phyloP scores from a whole-genome alignment of 2,797 vertebrate species.

The Mastacembelus armatus region DNA sequence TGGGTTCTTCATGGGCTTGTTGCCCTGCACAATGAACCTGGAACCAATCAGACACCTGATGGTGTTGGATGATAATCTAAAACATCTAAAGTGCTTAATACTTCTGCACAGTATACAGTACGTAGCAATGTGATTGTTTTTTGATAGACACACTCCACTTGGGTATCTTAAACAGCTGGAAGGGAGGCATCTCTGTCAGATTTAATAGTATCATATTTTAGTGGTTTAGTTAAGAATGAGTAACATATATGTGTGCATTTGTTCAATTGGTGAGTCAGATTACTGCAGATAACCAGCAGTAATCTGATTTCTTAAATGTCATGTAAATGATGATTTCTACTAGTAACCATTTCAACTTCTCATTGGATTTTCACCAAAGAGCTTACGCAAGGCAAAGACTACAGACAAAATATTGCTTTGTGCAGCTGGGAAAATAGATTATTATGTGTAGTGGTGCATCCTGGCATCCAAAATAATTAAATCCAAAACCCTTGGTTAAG shows the following conservation, averaged over 20 bases:
- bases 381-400: conserved; percentile 6
- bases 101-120: too few species aligned
- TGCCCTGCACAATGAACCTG: too few species aligned
- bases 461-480: conserved; percentile 51
- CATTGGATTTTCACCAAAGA: conserved; percentile 7
- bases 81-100: too few species aligned
- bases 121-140: too few species aligned
- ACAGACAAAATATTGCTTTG: conserved; percentile 2
- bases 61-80: too few species aligned
- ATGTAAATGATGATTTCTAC: conserved; percentile 2
- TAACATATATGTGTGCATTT: conserved; percentile 14
- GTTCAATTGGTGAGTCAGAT: conserved; percentile 9
- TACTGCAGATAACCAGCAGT: neutral
- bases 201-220: conserved; percentile 54
- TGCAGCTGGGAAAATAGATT: conserved; percentile 37
- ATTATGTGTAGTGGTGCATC: conserved; percentile 26
- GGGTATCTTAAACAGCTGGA: conserved; percentile 56
- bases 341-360: neutral
- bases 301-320: conserved; percentile 20
- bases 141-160: conserved; percentile 53
- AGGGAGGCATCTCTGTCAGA: conserved; percentile 62
- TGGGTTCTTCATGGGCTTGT: too few species aligned
- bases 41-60: too few species aligned
- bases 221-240: conserved; percentile 43
- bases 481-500: conserved; percentile 31